Evolutionary conservation across 2,113 vertebrate genomes (phyloP).

Genomic region (Odontophorus gujanensis): DNA sequence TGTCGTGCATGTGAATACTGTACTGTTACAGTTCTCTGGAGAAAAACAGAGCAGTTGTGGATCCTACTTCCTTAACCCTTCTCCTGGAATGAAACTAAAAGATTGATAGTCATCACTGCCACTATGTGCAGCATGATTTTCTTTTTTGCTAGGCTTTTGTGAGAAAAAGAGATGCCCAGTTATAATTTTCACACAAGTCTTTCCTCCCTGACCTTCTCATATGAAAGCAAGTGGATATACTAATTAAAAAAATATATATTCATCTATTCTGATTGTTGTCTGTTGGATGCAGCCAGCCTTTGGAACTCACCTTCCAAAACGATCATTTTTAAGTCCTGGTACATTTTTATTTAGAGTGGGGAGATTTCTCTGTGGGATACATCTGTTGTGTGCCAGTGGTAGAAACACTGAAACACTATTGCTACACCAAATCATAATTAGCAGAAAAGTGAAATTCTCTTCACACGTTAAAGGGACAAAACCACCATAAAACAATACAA

Average conservation of each 20-base stretch:
- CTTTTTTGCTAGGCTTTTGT: neutral
- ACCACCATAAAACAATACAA: neutral
- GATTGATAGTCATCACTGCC: neutral
- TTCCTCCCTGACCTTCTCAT: neutral
- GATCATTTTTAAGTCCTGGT: neutral
- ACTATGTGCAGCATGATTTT: neutral
- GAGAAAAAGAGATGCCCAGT: neutral
- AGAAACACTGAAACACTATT: neutral
- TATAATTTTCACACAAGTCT: neutral
- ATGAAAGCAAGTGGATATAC: neutral
- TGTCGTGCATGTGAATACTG: constrained; percentile 20
- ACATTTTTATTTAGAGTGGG: neutral
- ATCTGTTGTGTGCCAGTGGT: neutral
- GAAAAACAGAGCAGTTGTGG: constrained; percentile 3
- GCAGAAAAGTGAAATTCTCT: neutral
- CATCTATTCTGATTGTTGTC: neutral
- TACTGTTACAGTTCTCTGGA: constrained; percentile 40
- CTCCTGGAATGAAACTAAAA: constrained; percentile 26
- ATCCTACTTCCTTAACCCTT: constrained; percentile 3
- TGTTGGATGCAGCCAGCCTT: neutral
- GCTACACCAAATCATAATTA: neutral
- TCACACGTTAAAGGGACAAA: neutral
- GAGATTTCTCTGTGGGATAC: neutral
- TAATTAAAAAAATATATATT: neutral
- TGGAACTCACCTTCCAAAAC: neutral